Conservation (phyloP, 2,797 vertebrate genomes). For the Pristis pectinata region DNA sequence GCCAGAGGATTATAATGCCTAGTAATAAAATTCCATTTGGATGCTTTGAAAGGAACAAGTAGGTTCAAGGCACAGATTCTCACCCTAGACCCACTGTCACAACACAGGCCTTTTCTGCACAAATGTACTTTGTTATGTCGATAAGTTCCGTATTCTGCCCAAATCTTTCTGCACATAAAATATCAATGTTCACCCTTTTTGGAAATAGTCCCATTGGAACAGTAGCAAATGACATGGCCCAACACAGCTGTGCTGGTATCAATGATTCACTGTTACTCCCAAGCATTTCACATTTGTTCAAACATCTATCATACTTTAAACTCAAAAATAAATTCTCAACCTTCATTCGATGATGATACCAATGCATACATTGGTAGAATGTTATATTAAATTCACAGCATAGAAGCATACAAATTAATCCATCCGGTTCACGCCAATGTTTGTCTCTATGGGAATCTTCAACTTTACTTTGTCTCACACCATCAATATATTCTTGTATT, state of each 20-base stretch:
- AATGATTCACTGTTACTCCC: constrained; percentile 28
- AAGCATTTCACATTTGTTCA: background rate
- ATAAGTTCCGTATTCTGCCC: background rate
- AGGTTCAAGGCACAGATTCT: constrained; percentile 23
- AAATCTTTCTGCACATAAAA: constrained; percentile 1
- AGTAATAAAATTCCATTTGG: background rate
- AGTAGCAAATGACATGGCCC: background rate
- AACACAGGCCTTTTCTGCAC: background rate
- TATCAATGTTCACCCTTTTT: constrained; percentile 18
- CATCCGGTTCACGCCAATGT: too few species aligned
- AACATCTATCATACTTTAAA: background rate
- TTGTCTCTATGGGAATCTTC: too few species aligned
- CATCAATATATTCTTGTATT: too few species aligned
- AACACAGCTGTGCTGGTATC: constrained; percentile 27
- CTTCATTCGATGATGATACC: background rate
- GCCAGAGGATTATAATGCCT: background rate
- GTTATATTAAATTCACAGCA: too few species aligned
- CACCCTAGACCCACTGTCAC: background rate
- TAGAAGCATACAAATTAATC: too few species aligned
- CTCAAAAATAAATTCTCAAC: background rate
- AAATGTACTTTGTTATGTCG: constrained; percentile 23
- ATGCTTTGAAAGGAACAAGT: constrained; percentile 29
- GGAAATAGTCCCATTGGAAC: constrained; percentile 24
- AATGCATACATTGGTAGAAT: background rate
- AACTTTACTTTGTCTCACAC: too few species aligned